Conservation (phyloP, 2,888 invertebrate genomes). For the Nephrotoma guestfalica region DNA sequence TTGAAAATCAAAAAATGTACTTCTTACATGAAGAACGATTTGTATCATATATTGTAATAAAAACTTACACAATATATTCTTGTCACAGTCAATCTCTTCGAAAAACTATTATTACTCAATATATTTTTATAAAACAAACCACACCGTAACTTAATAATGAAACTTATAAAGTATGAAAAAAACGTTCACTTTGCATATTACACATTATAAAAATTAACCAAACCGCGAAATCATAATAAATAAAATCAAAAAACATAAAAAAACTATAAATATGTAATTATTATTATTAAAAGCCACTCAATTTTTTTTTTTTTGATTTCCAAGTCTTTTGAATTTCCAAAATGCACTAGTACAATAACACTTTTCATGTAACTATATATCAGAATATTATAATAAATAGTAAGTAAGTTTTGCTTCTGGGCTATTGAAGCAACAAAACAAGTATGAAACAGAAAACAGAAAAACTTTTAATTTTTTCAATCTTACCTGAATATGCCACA, state of each 20-base stretch:
- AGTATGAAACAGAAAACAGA: constrained; percentile 1
- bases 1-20: background rate
- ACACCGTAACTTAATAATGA: background rate
- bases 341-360: background rate
- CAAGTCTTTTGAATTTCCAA: background rate
- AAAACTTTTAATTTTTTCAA: background rate
- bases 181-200: background rate
- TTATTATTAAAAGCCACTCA: background rate
- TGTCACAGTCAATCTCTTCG: background rate
- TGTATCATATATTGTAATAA: background rate
- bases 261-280: background rate
- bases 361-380: background rate
- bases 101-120: background rate
- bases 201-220: background rate
- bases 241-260: background rate
- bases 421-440: background rate
- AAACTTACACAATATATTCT: background rate
- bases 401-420: background rate
- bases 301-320: background rate
- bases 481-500: constrained; percentile 90
- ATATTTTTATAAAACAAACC: background rate
- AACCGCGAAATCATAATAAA: background rate
- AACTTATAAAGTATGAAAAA: background rate
- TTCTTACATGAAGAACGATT: background rate
- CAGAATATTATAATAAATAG: background rate